Base-by-base conservation (phyloP, 2,888 invertebrate genomes). In the Dorcus hopei region DNA sequence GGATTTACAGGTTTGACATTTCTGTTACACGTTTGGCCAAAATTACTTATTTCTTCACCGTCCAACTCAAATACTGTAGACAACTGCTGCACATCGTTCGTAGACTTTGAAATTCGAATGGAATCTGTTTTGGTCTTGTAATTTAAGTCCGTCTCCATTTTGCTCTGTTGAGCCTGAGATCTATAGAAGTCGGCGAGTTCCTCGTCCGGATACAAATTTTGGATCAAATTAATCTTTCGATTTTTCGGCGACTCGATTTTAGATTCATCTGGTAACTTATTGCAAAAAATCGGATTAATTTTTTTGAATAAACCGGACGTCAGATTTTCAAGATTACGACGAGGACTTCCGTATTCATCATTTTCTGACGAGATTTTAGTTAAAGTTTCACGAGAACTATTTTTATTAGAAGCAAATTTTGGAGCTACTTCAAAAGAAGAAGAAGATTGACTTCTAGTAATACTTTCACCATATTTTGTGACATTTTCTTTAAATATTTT, bases 121-220 rank as follows among this genome's bases (percentile, higher is more conserved):
- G n/a, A 16, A 45, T 57, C 40, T 52, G 23, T 11, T 51, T 47
- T 11, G 56, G 51, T 19, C 19, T 55, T n/a, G 55, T 38, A 7
- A 48, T 14, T 9, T 14, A 40, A 11, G 39, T 42, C 14, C 7
- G 42, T 42, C 38, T 9, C 50, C 3, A 8, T 39, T 38, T 38
- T 51, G 51, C 39, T 14, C 19, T 3, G 19, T 9, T 40, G 38
- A 9, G 19, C 38, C 14, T 9, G 51, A 16, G 40, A 39, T 38
- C n/a, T 33, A 26, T 38, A 38, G 33, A 45, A 52, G 23, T 2
- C 33, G 11, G 43, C 26, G 26, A 33, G 43, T 45, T 47, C 39
- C 9, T 59, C 55, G 11, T 53, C 52, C 8, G 38, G 23, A 49
- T 59, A 59, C 40, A 52, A 51, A 38, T 59, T 41, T 49, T 59